Conservation (phyloP, 2,113 vertebrate genomes). For the Coptodon rendalli region DNA sequence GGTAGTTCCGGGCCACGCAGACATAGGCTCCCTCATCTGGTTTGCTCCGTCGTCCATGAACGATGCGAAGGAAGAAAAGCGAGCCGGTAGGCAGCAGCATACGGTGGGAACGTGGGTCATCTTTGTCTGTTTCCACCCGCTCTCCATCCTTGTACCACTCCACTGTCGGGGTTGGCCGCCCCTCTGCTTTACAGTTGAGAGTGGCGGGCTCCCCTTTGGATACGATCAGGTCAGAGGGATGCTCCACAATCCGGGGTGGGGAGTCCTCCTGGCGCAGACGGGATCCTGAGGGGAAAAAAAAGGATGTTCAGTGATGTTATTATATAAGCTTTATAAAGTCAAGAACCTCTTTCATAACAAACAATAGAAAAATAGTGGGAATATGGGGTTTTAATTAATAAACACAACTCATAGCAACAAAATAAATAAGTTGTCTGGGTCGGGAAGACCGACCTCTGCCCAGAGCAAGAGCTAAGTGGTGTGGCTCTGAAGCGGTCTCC, state of each 20-base stretch:
- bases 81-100: slow-evolving; percentile 97
- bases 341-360: neutral
- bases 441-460: neutral
- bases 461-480: neutral
- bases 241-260: slow-evolving; percentile 94
- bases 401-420: neutral
- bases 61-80: slow-evolving; percentile 94
- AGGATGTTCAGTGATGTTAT: neutral
- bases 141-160: slow-evolving; percentile 99
- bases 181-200: slow-evolving; percentile 97
- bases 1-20: slow-evolving; percentile 96
- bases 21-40: slow-evolving; percentile 96
- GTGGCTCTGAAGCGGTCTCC: neutral
- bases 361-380: neutral
- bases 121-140: slow-evolving; percentile 94
- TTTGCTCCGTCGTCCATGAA: slow-evolving; percentile 94
- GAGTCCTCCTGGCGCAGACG: slow-evolving; percentile 97
- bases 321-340: neutral
- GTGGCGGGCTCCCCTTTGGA: slow-evolving; percentile 98
- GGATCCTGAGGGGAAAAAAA: slow-evolving; percentile 77
- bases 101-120: slow-evolving; percentile 92
- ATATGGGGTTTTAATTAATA: neutral
- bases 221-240: slow-evolving; percentile 97
- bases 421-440: neutral
- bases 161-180: slow-evolving; percentile 89